These are phyloP conservation scores for Patella depressa DNA, from an alignment of 2,888 invertebrate species.

Conservation along the genomic window DNA sequence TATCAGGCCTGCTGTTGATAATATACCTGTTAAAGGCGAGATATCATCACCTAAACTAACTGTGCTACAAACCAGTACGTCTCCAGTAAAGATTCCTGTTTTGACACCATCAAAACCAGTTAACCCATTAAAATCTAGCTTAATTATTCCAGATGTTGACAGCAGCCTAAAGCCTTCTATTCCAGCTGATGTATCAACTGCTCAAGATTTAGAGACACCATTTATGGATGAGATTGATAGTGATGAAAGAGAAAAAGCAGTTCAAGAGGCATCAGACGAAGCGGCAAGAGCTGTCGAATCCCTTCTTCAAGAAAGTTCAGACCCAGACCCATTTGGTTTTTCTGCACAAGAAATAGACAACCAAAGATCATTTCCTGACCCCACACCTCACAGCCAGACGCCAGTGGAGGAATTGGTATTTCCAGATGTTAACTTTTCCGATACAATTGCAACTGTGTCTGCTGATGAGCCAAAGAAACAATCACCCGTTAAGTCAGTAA, in stretches of 20 bases:
- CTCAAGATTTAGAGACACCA: background rate
- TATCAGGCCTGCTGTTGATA: background rate
- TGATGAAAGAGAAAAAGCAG: slow-evolving; percentile 27
- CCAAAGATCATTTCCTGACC: slow-evolving; percentile 9
- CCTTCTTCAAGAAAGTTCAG: slow-evolving; percentile 30
- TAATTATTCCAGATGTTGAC: background rate
- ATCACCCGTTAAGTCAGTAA: background rate
- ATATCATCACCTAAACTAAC: background rate
- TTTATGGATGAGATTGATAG: slow-evolving; percentile 10
- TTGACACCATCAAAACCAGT: background rate
- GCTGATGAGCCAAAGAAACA: slow-evolving; percentile 10
- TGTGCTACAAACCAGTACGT: background rate
- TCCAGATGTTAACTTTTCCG: slow-evolving; percentile 4
- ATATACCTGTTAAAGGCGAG: background rate
- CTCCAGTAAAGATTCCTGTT: background rate
- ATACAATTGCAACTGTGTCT: slow-evolving; percentile 9
- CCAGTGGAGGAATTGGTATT: background rate
- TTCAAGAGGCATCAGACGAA: slow-evolving; percentile 43
- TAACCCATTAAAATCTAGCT: background rate
- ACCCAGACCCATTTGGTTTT: slow-evolving; percentile 19
- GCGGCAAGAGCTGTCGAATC: slow-evolving; percentile 42
- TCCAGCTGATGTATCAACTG: background rate
- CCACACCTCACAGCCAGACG: background rate
- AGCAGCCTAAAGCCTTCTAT: background rate
- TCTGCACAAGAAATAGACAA: slow-evolving; percentile 18